Conservation (phyloP, 2,888 invertebrate species). For the Dicyrtomina minuta region DNA sequence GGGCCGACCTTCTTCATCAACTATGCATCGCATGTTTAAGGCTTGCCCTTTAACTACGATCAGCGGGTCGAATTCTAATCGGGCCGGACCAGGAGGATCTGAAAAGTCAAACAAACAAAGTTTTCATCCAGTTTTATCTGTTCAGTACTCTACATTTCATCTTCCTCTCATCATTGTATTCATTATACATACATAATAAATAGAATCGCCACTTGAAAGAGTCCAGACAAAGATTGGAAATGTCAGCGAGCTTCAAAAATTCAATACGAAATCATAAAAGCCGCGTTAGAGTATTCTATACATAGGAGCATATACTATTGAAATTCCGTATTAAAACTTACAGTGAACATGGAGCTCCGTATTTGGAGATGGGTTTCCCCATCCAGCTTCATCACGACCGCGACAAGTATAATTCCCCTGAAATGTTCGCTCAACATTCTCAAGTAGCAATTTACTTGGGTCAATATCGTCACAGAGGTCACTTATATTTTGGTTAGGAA, state of each 20-base stretch:
- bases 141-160: too few relatives aligned
- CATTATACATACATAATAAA: too few relatives aligned
- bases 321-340: constrained; percentile 61
- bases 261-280: too few relatives aligned
- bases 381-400: constrained; percentile 84
- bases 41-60: constrained; percentile 79
- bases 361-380: constrained; percentile 77
- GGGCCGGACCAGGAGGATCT: constrained; percentile 85
- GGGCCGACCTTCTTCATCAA: constrained; percentile 81
- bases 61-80: constrained; percentile 71
- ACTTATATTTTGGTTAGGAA: constrained; percentile 27
- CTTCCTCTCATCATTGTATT: too few relatives aligned
- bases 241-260: too few relatives aligned
- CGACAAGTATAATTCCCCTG: constrained; percentile 93
- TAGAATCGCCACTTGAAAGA: too few relatives aligned
- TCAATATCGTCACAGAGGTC: constrained; percentile 75
- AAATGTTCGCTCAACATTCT: constrained; percentile 82
- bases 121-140: too few relatives aligned
- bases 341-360: constrained; percentile 79
- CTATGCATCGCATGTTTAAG: constrained; percentile 78
- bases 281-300: not conserved
- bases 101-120: too few relatives aligned
- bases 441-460: constrained; percentile 79
- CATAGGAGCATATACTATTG: too few relatives aligned
- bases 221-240: too few relatives aligned